Percentiles rank a stretch among this genome's conserved stretches.
phyloP scores from a whole-genome alignment of 2,797 vertebrate species.

The Anniella stebbinsi region DNA sequence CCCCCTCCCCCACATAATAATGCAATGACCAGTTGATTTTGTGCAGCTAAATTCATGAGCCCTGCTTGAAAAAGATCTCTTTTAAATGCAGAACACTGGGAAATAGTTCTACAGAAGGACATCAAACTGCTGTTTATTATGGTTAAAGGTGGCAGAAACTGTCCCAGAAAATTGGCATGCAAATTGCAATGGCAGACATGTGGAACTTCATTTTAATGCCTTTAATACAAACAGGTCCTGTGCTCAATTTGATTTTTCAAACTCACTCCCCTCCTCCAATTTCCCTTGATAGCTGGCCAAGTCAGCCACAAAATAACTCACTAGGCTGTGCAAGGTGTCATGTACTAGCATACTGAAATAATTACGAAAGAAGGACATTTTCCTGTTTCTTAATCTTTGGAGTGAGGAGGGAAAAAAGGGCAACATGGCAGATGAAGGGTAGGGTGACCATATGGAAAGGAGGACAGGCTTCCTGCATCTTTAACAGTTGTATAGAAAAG shows the following conservation, averaged over 20 bases:
- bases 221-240: not conserved
- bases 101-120: not conserved
- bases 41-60: not conserved
- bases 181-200: not conserved
- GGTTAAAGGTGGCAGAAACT: not conserved
- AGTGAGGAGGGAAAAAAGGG: conserved; percentile 17
- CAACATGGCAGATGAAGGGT: conserved; percentile 7
- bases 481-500: no score
- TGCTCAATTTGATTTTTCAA: conserved; percentile 8
- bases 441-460: no score
- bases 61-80: not conserved
- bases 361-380: conserved; percentile 57
- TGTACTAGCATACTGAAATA: conserved; percentile 52
- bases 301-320: conserved; percentile 45
- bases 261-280: not conserved
- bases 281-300: conserved; percentile 53
- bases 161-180: not conserved
- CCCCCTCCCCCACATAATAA: no score
- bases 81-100: not conserved
- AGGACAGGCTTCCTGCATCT: no score
- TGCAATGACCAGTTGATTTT: not conserved
- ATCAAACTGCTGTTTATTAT: not conserved
- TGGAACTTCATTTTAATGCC: fast-evolving
- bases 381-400: conserved; percentile 30
- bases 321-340: conserved; percentile 51